A percentile compares a stretch with the other conserved stretches of the same genome.
Conservation (phyloP, 2,888 invertebrate genomes). For the Gnatocerus cornutus region DNA sequence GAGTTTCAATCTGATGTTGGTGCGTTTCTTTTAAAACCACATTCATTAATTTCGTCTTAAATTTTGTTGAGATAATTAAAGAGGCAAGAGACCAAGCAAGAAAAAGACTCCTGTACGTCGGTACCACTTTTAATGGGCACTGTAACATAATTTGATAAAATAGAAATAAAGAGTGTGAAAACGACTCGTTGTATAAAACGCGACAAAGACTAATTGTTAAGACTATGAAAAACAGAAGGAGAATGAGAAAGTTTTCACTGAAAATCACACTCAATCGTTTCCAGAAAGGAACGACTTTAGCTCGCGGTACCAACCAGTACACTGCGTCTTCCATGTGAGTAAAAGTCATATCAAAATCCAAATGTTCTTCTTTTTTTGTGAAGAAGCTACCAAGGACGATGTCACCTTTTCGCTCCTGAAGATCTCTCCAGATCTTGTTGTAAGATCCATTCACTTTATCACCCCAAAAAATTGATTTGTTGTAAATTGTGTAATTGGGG, state of each 20-base stretch:
- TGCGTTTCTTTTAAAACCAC: conserved; percentile 30
- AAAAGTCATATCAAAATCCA: conserved; percentile 49
- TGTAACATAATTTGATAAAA: conserved; percentile 46
- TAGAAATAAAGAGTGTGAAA: conserved; percentile 10
- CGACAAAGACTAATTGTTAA: not conserved
- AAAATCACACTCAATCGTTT: conserved; percentile 30
- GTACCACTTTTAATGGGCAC: conserved; percentile 1
- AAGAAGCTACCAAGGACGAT: conserved; percentile 44
- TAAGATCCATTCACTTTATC: too few species aligned
- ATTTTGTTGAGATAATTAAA: conserved; percentile 43
- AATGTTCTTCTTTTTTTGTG: conserved; percentile 40
- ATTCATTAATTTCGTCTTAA: conserved; percentile 44
- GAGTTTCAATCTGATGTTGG: conserved; percentile 46
- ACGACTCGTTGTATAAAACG: conserved; percentile 18
- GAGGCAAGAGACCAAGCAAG: conserved; percentile 20
- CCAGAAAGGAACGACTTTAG: conserved; percentile 37
- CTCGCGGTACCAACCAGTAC: conserved; percentile 48
- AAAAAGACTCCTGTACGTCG: conserved; percentile 20
- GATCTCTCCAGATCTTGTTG: too few species aligned
- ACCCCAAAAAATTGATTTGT: too few species aligned
- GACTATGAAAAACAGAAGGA: conserved; percentile 17
- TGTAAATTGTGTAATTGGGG: not conserved
- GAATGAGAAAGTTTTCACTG: conserved; percentile 28
- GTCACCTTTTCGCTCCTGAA: conserved; percentile 18
- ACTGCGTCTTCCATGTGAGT: conserved; percentile 43